phyloP scores from a whole-genome alignment of 2,888 invertebrate genomes.

The Spisula solida region DNA sequence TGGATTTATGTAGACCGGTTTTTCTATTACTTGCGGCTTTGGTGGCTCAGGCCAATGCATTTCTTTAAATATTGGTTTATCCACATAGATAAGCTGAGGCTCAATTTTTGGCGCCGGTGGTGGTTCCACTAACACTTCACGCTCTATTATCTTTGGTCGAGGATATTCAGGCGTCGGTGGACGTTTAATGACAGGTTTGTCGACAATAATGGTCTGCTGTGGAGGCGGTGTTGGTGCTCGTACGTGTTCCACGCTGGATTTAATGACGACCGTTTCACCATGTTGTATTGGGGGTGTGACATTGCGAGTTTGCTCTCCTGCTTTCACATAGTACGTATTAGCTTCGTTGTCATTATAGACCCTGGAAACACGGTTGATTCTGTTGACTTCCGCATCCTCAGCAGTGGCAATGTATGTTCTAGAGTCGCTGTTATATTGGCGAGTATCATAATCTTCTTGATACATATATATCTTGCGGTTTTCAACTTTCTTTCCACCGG shows the following conservation, averaged over 20 bases:
- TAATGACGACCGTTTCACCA: conserved; percentile 58
- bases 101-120: conserved; percentile 58
- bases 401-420: conserved; percentile 52
- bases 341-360: conserved; percentile 27
- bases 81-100: conserved; percentile 62
- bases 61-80: conserved; percentile 61
- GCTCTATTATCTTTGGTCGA: conserved; percentile 59
- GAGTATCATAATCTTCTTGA: conserved; percentile 60
- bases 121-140: conserved; percentile 56
- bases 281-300: conserved; percentile 38
- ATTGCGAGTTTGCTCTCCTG: conserved; percentile 48
- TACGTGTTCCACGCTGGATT: conserved; percentile 44
- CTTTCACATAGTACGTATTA: conserved; percentile 66
- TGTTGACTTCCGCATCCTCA: conserved; percentile 20
- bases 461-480: conserved; percentile 65
- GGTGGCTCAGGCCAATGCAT: conserved; percentile 57
- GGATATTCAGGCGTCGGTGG: conserved; percentile 41
- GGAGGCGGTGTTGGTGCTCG: conserved; percentile 50
- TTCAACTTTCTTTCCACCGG: conserved; percentile 35
- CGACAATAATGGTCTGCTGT: conserved; percentile 65
- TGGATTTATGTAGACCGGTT: conserved; percentile 50
- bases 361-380: conserved; percentile 29
- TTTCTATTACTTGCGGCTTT: conserved; percentile 53
- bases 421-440: conserved; percentile 43
- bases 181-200: conserved; percentile 58